phyloP scores from a whole-genome alignment of 2,113 vertebrate species.

The Ictalurus punctatus region DNA sequence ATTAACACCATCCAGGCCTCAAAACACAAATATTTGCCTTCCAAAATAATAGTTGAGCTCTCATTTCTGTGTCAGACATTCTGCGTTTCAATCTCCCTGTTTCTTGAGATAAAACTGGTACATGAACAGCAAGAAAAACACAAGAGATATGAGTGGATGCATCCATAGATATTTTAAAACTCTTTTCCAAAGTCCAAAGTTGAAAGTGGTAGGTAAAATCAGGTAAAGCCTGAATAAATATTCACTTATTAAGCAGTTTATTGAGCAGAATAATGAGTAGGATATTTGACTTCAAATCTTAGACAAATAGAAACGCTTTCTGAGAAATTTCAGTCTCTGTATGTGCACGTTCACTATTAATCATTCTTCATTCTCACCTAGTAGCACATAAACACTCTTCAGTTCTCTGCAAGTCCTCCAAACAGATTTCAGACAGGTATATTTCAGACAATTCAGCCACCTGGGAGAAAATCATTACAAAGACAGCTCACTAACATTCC shows the following conservation, averaged over 20 bases:
- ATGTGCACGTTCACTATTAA: neutral
- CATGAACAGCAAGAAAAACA: neutral
- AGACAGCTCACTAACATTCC: neutral
- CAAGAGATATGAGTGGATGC: neutral
- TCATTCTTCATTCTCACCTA: neutral
- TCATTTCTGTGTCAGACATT: neutral
- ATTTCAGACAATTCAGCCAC: slow-evolving; percentile 6
- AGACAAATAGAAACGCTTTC: neutral
- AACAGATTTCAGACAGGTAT: neutral
- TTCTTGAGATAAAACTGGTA: neutral
- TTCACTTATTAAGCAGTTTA: neutral
- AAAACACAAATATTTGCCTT: neutral
- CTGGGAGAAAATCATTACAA: slow-evolving; percentile 11
- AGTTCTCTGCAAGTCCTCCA: neutral
- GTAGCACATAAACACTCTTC: slow-evolving; percentile 10
- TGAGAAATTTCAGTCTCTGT: neutral
- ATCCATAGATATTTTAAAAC: neutral
- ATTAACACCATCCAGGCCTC: neutral
- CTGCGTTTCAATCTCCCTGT: neutral
- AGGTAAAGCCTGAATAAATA: neutral
- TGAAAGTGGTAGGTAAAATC: neutral
- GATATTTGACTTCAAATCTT: neutral
- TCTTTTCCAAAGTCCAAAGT: neutral
- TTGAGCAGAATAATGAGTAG: neutral
- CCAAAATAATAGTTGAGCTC: neutral